Evolutionary conservation across 2,888 invertebrate genomes (phyloP).

Genomic region (Malthinus flaveolus): DNA sequence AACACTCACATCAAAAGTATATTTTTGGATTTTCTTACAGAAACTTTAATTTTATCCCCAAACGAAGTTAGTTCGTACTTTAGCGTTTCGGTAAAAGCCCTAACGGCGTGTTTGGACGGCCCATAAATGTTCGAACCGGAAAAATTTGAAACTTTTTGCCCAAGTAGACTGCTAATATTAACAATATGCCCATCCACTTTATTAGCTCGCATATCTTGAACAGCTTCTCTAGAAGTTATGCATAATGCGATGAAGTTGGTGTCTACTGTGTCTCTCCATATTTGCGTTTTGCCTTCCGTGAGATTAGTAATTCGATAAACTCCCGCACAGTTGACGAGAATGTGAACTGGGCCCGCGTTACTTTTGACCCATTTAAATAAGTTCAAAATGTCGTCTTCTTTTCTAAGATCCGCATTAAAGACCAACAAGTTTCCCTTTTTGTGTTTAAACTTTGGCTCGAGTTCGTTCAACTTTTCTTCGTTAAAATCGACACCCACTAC

Average conservation of each 20-base stretch:
- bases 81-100: constrained; percentile 55
- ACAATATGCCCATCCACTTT: constrained; percentile 1
- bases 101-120: constrained; percentile 56
- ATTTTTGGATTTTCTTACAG: not conserved
- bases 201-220: not conserved
- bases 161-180: constrained; percentile 31
- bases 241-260: constrained; percentile 18
- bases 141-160: constrained; percentile 39
- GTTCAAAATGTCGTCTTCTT: constrained; percentile 8
- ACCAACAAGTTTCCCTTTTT: constrained; percentile 6
- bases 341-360: constrained; percentile 5
- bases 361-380: constrained; percentile 8
- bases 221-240: constrained; percentile 15
- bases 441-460: not conserved
- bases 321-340: constrained; percentile 7
- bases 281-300: not conserved
- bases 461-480: constrained; percentile 4
- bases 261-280: constrained; percentile 5
- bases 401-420: constrained; percentile 5
- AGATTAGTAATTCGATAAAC: not conserved
- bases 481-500: constrained; percentile 2
- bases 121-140: constrained; percentile 49
- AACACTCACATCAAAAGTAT: too few relatives aligned
- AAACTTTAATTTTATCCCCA: not conserved
- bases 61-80: constrained; percentile 51